Conservation (phyloP, 2,888 invertebrate genomes). For the Hirtodrosophila alboralis region DNA sequence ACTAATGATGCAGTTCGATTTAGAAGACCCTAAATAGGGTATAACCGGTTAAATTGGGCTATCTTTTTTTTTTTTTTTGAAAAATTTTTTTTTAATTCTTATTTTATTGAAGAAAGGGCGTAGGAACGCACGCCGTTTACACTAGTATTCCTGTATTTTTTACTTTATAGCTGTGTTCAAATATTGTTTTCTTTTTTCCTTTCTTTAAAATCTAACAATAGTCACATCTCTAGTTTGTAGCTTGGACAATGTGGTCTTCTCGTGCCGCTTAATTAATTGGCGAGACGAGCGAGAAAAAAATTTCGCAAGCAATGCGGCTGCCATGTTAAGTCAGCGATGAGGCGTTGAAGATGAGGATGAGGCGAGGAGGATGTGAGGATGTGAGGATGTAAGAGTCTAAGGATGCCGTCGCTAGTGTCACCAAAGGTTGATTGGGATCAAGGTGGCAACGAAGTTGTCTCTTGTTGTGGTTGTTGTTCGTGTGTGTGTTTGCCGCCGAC, state of each 20-base stretch:
- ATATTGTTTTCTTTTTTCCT: too few species aligned
- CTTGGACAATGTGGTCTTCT: constrained; percentile 13
- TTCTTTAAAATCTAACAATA: too few species aligned
- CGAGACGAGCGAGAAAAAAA: constrained; percentile 29
- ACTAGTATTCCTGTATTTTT: too few species aligned
- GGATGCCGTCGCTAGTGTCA: constrained; percentile 60
- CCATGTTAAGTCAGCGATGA: constrained; percentile 45
- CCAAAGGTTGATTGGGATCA: constrained; percentile 80
- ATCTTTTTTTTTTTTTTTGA: too few species aligned
- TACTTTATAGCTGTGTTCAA: too few species aligned
- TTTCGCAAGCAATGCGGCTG: constrained; percentile 50
- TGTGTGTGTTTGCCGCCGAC: constrained; percentile 65
- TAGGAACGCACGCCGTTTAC: too few species aligned
- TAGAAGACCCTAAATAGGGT: too few species aligned
- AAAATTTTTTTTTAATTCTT: too few species aligned
- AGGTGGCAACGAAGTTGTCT: constrained; percentile 76
- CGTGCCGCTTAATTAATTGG: constrained; percentile 73
- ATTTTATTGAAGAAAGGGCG: too few species aligned
- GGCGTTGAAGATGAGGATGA: constrained; percentile 13
- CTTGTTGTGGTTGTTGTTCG: constrained; percentile 59
- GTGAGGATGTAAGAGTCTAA: constrained; percentile 12
- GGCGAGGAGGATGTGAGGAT: too few species aligned
- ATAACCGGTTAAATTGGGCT: too few species aligned
- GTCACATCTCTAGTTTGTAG: not conserved
- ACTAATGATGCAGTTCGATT: too few species aligned